Evolutionary conservation across 1,140 invertebrate species (phyloP).

Genomic region (Drosophila repletoides): DNA sequence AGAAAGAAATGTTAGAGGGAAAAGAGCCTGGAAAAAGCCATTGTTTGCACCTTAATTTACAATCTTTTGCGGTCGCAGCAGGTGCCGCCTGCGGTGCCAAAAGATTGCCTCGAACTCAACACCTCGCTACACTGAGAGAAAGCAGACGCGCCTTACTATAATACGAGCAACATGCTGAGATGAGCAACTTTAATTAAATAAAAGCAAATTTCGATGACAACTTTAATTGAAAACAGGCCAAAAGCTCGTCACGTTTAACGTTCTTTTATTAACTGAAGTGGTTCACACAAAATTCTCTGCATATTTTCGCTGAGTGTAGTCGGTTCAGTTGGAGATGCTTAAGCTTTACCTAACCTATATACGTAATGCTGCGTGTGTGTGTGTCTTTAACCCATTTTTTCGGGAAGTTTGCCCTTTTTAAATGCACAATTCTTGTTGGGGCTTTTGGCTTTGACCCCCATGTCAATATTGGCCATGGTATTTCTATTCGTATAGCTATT

Average conservation of each 20-base stretch:
- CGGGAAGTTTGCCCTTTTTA: conserved; percentile 43
- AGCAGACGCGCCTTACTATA: too few species aligned
- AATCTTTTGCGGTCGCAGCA: conserved; percentile 70
- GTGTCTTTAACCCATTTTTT: conserved; percentile 52
- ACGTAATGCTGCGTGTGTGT: background rate
- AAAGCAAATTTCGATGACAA: too few species aligned
- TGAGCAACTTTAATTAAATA: too few species aligned
- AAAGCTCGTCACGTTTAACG: too few species aligned
- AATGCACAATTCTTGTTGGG: conserved; percentile 70
- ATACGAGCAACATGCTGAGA: too few species aligned
- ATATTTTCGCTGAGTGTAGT: conserved; percentile 5
- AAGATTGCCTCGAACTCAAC: background rate
- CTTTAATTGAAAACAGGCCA: too few species aligned
- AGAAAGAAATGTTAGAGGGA: conserved; percentile 45
- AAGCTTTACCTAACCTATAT: conserved; percentile 34
- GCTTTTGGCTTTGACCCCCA: conserved; percentile 34
- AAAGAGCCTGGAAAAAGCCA: conserved; percentile 34
- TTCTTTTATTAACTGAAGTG: too few species aligned
- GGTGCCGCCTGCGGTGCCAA: conserved; percentile 29
- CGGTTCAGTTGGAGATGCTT: background rate
- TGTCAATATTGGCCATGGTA: conserved; percentile 43
- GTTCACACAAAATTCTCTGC: too few species aligned
- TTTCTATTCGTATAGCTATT: too few species aligned
- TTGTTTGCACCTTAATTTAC: conserved; percentile 76
- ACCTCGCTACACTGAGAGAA: too few species aligned